Percentiles rank a stretch among this genome's conserved stretches.
These are phyloP conservation scores for Camelus bactrianus DNA, from an alignment of 2,113 vertebrate species.

Conservation along the genomic window DNA sequence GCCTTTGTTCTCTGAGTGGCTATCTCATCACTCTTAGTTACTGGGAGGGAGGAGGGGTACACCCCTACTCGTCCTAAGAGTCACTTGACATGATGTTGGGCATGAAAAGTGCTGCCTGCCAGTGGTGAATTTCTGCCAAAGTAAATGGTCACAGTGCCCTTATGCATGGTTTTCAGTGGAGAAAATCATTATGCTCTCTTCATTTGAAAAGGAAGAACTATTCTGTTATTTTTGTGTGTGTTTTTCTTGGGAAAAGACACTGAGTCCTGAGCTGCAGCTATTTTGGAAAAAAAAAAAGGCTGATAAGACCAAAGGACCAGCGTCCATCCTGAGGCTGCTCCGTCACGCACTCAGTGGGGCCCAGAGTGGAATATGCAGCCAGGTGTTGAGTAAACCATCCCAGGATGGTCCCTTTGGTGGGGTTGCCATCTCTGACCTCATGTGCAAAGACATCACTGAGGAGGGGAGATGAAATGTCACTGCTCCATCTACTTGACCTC, in stretches of 20 bases:
- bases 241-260: slow-evolving; percentile 53
- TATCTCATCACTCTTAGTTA: not conserved
- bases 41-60: not conserved
- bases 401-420: not conserved
- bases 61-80: not conserved
- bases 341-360: not conserved
- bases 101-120: slow-evolving; percentile 19
- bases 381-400: not conserved
- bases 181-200: slow-evolving; percentile 37
- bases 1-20: not conserved
- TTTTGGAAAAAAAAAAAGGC: not conserved
- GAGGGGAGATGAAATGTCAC: not conserved
- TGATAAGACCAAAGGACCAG: not conserved
- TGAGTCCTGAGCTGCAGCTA: not conserved
- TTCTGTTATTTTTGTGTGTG: not conserved
- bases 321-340: not conserved
- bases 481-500: not conserved
- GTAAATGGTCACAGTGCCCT: slow-evolving; percentile 36
- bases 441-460: not conserved
- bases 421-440: not conserved
- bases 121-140: slow-evolving; percentile 50
- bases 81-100: slow-evolving; percentile 42
- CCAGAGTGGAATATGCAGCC: not conserved
- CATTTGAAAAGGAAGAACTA: slow-evolving; percentile 48
- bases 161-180: slow-evolving; percentile 10